A percentile compares a stretch with the other conserved stretches of the same genome.
These are phyloP conservation scores for Astreopora myriophthalma DNA, from an alignment of 64 coral and sea anemone genomes.

Conservation along the genomic window DNA sequence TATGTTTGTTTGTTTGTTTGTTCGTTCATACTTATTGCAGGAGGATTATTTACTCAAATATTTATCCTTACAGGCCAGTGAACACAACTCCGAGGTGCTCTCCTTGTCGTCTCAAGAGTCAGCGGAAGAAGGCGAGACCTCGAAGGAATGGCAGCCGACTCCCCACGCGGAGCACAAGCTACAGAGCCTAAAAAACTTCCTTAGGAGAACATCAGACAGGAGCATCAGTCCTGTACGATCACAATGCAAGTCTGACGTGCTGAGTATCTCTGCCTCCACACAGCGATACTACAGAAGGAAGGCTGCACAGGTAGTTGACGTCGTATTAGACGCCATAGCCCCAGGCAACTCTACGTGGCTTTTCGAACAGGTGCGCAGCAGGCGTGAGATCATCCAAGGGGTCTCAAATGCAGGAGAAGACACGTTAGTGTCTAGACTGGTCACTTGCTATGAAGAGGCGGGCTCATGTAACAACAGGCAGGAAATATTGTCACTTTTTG, in stretches of 20 bases:
- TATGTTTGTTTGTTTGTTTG: not conserved
- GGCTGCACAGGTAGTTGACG: constrained; percentile 25
- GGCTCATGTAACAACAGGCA: constrained; percentile 15
- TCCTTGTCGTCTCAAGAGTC: not conserved
- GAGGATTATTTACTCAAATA: not conserved
- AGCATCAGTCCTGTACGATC: constrained; percentile 54
- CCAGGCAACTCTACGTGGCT: constrained; percentile 43
- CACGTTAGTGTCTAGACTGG: not conserved
- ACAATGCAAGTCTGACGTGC: constrained; percentile 5
- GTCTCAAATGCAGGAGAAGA: not conserved
- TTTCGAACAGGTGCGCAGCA: constrained; percentile 8
- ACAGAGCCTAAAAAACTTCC: constrained; percentile 18
- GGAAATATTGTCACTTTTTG: constrained; percentile 42
- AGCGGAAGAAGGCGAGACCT: not conserved
- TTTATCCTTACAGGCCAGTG: not conserved
- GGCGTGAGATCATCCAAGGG: not conserved
- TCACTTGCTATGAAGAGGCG: constrained; percentile 35
- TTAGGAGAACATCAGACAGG: not conserved
- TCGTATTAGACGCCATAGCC: constrained; percentile 34
- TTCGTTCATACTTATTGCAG: not conserved
- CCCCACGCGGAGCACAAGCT: constrained; percentile 14
- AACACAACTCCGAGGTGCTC: not conserved
- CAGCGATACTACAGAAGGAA: constrained; percentile 27
- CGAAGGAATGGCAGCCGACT: not conserved
- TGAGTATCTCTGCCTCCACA: constrained; percentile 7